Evolutionary conservation across 1,140 invertebrate species (phyloP).

Genomic region (Asobara japonica): DNA sequence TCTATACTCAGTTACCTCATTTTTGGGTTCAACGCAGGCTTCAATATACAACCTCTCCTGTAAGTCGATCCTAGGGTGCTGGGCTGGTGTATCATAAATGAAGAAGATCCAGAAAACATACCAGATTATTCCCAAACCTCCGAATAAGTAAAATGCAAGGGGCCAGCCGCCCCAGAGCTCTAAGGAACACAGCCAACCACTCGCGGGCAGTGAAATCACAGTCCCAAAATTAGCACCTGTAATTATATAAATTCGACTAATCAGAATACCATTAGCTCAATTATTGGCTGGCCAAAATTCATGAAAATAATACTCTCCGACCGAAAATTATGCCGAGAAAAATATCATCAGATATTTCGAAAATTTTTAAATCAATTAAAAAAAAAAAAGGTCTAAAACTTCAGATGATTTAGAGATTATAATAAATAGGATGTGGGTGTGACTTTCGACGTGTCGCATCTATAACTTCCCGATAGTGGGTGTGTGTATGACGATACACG

Average conservation of each 20-base stretch:
- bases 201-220: conserved; percentile 78
- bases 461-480: no score
- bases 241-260: conserved; percentile 14
- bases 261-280: background rate
- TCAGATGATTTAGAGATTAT: no score
- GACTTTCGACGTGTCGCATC: no score
- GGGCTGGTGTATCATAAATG: conserved; percentile 79
- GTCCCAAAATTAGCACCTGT: conserved; percentile 73
- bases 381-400: no score
- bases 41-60: conserved; percentile 76
- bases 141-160: conserved; percentile 82
- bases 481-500: no score
- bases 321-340: no score
- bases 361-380: no score
- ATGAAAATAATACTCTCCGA: no score
- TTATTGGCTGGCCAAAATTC: no score
- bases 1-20: conserved; percentile 45
- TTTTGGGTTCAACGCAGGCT: conserved; percentile 61
- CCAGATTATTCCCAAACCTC: conserved; percentile 80
- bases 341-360: no score
- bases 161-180: conserved; percentile 80
- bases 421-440: no score
- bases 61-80: conserved; percentile 81
- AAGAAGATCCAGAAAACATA: conserved; percentile 79
- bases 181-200: conserved; percentile 77